phyloP scores from a whole-genome alignment of 2,888 invertebrate species.

The Palloptera scutellata region DNA sequence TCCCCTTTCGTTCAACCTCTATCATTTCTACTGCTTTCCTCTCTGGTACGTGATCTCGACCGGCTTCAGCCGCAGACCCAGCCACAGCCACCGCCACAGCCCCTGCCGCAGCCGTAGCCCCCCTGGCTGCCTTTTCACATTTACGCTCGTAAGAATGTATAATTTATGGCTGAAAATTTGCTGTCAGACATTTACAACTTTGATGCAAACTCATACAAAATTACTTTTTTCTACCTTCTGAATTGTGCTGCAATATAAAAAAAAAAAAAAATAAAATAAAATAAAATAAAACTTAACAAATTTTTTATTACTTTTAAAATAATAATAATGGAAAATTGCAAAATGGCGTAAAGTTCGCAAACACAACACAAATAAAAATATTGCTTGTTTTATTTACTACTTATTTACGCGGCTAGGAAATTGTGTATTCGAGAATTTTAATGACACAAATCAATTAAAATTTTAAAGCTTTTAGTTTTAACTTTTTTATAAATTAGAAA shows the following conservation, averaged over 20 bases:
- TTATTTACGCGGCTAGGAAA: conserved; percentile 16
- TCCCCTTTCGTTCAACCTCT: conserved; percentile 24
- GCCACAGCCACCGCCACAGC: background rate
- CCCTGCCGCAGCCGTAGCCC: conserved; percentile 8
- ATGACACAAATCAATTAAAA: conserved; percentile 3
- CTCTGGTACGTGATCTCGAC: background rate
- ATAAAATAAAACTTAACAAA: conserved; percentile 16
- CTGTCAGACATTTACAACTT: conserved; percentile 56
- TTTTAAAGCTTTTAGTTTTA: background rate
- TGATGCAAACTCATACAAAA: conserved; percentile 34
- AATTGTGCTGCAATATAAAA: conserved; percentile 26
- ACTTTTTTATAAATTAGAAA: too few species aligned
- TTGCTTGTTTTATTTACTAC: conserved; percentile 22
- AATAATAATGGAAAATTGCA: conserved; percentile 25
- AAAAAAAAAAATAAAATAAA: conserved; percentile 25
- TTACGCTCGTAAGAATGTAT: conserved; percentile 46
- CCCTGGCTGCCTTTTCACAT: conserved; percentile 19
- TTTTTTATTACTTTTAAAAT: conserved; percentile 28
- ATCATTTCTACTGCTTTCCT: background rate
- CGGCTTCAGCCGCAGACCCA: background rate
- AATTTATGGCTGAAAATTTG: conserved; percentile 52
- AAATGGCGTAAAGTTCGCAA: conserved; percentile 29
- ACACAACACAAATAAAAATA: conserved; percentile 15
- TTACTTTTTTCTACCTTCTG: conserved; percentile 22
- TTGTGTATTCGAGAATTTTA: conserved; percentile 7